Evolutionary conservation across 1,140 invertebrate species (phyloP), one percentile per base, ranked within the genome.

Genomic region (Asobara japonica): DNA sequence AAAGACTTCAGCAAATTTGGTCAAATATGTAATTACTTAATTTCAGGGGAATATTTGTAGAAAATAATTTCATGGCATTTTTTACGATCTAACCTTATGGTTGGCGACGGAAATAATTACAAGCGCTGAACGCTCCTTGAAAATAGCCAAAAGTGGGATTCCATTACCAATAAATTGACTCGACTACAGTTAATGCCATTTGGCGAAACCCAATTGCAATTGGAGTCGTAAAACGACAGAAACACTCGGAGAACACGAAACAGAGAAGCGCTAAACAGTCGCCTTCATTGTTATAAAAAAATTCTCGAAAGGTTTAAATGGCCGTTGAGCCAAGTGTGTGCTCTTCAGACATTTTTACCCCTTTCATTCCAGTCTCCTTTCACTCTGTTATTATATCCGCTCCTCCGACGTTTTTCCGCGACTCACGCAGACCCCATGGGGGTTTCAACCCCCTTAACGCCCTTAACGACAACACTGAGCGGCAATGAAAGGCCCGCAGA

Each of bases 391-490:
- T 56, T 56, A 56, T 56, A 56, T 56, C 51, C 25, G 51, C 8
- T 56, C 31, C 31, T 5, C 31, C 13, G 4, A 56, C 18, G 1
- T 56, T 25, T 56, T 22, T 51, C n/a, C n/a, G n/a, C n/a, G n/a
- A n/a, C n/a, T n/a, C n/a, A n/a, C n/a, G n/a, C n/a, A n/a, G n/a
- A n/a, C n/a, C n/a, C n/a, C 0, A 25, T 18, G 16, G 22, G 51
- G 51, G 48, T 1, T 56, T 18, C 5, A 25, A 45, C 41, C 41
- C 51, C 22, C 16, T 18, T 51, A 18, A 51, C 51, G 25, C 51
- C 22, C 51, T 56, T 56, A 25, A 56, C 22, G 51, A 56, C 51
- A 56, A 56, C 51, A 56, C 51, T 56, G 22, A 56, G 22, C 6
- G 16, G 22, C 25, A 56, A 56, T 56, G 20, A 56, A 56, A 56